Percentiles rank a stretch among this genome's conserved stretches.
phyloP scores from a whole-genome alignment of 2,888 invertebrate species.

The Lasioglossum morio region DNA sequence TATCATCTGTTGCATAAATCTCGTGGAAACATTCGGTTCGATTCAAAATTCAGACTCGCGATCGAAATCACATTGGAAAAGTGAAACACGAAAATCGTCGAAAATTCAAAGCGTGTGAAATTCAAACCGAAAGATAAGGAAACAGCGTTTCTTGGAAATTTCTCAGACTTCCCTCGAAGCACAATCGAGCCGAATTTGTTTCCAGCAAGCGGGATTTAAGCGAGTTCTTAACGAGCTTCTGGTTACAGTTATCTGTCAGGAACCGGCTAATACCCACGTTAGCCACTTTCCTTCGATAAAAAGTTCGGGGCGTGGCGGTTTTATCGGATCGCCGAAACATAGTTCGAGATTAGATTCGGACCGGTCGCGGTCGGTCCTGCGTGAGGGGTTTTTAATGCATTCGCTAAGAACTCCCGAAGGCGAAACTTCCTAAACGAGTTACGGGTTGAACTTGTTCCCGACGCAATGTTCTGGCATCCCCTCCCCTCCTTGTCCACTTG shows the following conservation, averaged over 20 bases:
- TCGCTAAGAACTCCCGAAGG: constrained; percentile 73
- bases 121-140: neutral
- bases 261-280: constrained; percentile 62
- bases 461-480: constrained; percentile 14
- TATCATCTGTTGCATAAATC: neutral
- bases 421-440: constrained; percentile 79
- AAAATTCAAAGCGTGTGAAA: neutral
- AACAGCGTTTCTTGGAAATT: neutral
- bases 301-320: constrained; percentile 38
- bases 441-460: constrained; percentile 70
- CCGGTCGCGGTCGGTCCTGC: constrained; percentile 38
- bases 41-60: neutral
- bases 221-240: constrained; percentile 74
- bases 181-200: constrained; percentile 50
- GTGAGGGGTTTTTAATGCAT: constrained; percentile 77
- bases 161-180: constrained; percentile 21
- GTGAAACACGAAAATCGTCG: neutral
- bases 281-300: constrained; percentile 55
- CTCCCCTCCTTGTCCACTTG: constrained; percentile 64
- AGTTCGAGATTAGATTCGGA: constrained; percentile 77
- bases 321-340: constrained; percentile 78
- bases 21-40: neutral
- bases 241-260: constrained; percentile 66
- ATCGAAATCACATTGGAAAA: neutral
- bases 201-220: constrained; percentile 71